Evolutionary conservation across 2,888 invertebrate species (phyloP), one percentile per base, ranked within the genome.

Genomic region (Pasiphila rectangulata): DNA sequence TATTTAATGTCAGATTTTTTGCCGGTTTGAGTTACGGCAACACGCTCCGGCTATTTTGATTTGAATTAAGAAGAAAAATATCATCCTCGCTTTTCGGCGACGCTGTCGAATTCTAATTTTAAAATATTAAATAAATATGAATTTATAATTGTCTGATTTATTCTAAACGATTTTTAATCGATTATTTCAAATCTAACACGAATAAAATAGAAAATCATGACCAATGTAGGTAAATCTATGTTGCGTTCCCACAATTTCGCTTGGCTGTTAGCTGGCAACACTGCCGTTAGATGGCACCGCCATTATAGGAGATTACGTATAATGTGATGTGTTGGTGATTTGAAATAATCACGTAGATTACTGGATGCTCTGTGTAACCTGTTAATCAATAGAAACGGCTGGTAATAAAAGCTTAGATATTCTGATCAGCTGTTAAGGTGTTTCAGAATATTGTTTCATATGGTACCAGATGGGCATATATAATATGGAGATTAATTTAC

Each of bases 301-400:
- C 80, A 83, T 85, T 81, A 79, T 70, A 59, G 65, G 74, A 83
- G 86, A 84, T 86, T 83, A 85, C 82, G 75, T 74, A 75, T 83
- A 84, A 82, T 85, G 84, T 83, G 75, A 84, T 78, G 82, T 78
- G 79, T 70, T 71, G 82, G 79, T 77, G 81, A 87, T 87, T 85
- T 83, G 81, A 87, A 86, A 87, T 87, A 86, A 87, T 86, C 83
- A 76, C 82, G 64, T 72, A 75, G 83, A 84, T 84, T 83, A 83
- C 74, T 45, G 29, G 24, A 30, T 47, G 57, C 61, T 64, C 64
- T 71, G 72, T 73, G 67, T 67, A 62, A 64, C 71, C 72, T 69
- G 78, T 77, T 79, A 79, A 83, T 85, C 78, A 79, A 79, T 83
- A 77, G 17, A 40, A 35, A 17, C 23, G 2, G 12, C 23, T n/a